phyloP scores from a whole-genome alignment of 1,140 invertebrate species.

The Agrilus planipennis region DNA sequence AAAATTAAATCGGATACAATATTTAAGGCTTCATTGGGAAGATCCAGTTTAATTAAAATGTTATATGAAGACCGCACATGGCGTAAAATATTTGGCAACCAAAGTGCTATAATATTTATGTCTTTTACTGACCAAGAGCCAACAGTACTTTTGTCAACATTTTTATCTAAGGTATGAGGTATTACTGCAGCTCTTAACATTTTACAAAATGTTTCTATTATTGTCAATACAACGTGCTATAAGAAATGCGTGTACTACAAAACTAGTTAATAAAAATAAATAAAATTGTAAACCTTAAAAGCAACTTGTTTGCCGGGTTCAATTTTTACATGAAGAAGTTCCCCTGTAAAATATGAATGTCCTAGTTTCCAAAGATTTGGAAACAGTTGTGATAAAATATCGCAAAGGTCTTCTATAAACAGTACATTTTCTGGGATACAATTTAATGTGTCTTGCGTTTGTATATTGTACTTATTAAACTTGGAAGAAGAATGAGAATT shows the following conservation, averaged over 20 bases:
- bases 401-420: constrained; percentile 63
- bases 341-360: constrained; percentile 78
- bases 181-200: constrained; percentile 53
- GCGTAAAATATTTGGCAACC: constrained; percentile 68
- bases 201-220: constrained; percentile 53
- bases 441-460: constrained; percentile 22
- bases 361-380: constrained; percentile 84
- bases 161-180: constrained; percentile 42
- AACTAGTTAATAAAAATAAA: background rate
- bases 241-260: constrained; percentile 10
- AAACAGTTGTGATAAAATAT: constrained; percentile 54
- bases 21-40: constrained; percentile 69
- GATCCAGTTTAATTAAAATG: constrained; percentile 59
- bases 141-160: constrained; percentile 30
- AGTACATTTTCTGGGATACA: constrained; percentile 43
- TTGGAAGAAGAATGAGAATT: constrained; percentile 16
- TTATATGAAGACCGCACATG: constrained; percentile 57
- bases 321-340: constrained; percentile 59
- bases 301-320: constrained; percentile 54
- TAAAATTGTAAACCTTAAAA: constrained; percentile 48
- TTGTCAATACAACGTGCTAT: constrained; percentile 49
- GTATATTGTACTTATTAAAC: constrained; percentile 27
- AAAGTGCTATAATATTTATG: constrained; percentile 46
- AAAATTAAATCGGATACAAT: constrained; percentile 75
- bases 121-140: constrained; percentile 36